Conservation (phyloP, 2,888 invertebrate species). For the Aphodius sticticus region DNA sequence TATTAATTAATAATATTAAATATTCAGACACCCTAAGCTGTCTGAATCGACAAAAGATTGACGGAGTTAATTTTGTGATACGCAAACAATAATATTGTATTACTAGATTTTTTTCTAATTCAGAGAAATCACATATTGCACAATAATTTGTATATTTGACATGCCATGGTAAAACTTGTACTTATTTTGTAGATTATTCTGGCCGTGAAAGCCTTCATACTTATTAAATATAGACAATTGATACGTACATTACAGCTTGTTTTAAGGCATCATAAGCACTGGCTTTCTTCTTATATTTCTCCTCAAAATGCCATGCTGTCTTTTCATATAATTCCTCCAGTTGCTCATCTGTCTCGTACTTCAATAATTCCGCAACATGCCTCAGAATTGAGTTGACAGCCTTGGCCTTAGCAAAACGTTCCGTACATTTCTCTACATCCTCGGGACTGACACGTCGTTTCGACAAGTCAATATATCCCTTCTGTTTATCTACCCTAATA, state of each 20-base stretch:
- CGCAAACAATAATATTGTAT: too few relatives aligned
- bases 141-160: background rate
- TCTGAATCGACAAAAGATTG: too few relatives aligned
- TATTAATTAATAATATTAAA: too few relatives aligned
- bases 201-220: background rate
- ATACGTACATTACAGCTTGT: slow-evolving; percentile 91
- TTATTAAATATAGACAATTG: slow-evolving; percentile 8
- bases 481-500: slow-evolving; percentile 99
- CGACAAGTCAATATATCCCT: slow-evolving; percentile 99
- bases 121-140: background rate
- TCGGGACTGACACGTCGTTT: slow-evolving; percentile 98
- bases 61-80: too few relatives aligned
- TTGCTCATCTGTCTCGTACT: slow-evolving; percentile 90
- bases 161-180: background rate
- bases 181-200: background rate
- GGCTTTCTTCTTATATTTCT: slow-evolving; percentile 94
- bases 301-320: slow-evolving; percentile 98
- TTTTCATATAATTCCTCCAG: slow-evolving; percentile 94
- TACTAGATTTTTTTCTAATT: too few relatives aligned
- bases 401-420: slow-evolving; percentile 97
- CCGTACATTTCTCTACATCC: slow-evolving; percentile 98
- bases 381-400: slow-evolving; percentile 97
- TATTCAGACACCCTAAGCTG: too few relatives aligned
- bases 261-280: slow-evolving; percentile 98
- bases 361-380: slow-evolving; percentile 94